Percentiles rank a stretch among this genome's conserved stretches.
Evolutionary conservation across 2,797 vertebrate genomes (phyloP).

Genomic region (Oreochromis mossambicus): DNA sequence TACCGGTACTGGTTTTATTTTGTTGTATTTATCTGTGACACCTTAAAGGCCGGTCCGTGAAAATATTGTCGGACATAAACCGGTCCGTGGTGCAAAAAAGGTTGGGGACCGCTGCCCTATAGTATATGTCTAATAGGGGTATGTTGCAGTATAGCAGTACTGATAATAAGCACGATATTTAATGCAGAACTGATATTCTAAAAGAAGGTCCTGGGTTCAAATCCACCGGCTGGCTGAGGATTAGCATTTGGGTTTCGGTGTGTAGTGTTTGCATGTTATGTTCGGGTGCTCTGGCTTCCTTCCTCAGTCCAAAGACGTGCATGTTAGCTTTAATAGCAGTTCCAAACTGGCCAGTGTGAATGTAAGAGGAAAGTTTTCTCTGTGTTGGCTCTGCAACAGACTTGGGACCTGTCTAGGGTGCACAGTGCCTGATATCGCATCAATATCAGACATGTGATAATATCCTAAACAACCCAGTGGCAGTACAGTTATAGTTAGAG

Average conservation of each 20-base stretch:
- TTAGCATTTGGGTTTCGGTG: background rate
- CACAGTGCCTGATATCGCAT: background rate
- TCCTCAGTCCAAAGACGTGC: background rate
- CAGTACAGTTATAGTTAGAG: background rate
- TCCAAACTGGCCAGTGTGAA: background rate
- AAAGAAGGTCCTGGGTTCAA: rapidly evolving
- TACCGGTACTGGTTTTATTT: background rate
- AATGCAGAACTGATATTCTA: background rate
- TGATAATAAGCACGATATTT: background rate
- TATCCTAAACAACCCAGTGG: background rate
- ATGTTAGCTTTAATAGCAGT: background rate
- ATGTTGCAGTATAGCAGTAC: background rate
- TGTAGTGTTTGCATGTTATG: background rate
- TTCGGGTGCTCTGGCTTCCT: background rate
- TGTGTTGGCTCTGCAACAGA: rapidly evolving
- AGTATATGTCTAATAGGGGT: background rate
- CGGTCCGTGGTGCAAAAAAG: rapidly evolving
- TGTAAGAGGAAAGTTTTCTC: rapidly evolving
- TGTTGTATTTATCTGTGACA: background rate
- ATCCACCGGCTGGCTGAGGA: background rate
- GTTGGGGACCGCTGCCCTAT: background rate
- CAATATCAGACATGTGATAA: background rate
- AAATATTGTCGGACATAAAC: background rate
- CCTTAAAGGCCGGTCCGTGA: background rate
- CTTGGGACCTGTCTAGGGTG: background rate